Evolutionary conservation across 2,797 vertebrate species (phyloP), one percentile per base, ranked within the genome.

Genomic region (Chelon labrosus): DNA sequence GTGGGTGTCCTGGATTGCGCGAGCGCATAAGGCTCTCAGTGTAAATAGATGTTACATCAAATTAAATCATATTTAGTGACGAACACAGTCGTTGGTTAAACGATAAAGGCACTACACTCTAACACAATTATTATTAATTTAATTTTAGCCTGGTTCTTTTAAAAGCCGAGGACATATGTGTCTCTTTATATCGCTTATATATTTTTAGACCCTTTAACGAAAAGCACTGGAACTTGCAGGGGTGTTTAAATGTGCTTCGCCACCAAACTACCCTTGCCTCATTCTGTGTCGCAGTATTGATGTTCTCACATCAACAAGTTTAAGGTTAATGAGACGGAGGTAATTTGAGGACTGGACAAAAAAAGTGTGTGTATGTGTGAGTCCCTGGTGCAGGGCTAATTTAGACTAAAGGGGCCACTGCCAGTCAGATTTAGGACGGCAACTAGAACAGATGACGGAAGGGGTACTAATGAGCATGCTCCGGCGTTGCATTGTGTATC

Each of bases 341-440:
- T 75, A 70, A 85, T 85, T 79, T 75, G 62, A 84, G 73, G 57
- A 57, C 60, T 73, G 59, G 41, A 31, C 31, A 31, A 31, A 31
- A 12, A 44, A 77, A 50, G 71, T 81, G 57, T 72, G 69, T 63
- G 63, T 66, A 49, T 63, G 44, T 65, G 46, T 71, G 65, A 66
- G 59, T 52, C 86, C 79, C 88, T 79, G 25, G 73, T 82, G 85
- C 67, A 70, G 61, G 42, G 70, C 85, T 92, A 90, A 92, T 92
- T 93, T 88, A 52, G 79, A 81, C 70, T 87, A 89, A 92, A 91
- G 86, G 82, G 90, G 87, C 80, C 90, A 89, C 42, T 65, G 79
- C 25, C 83, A 73, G 77, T 88, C 81, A 72, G 53, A 92, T 88
- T 87, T 91, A 90, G 92, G 80, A 77, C 90, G 90, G 77, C 72